Base-by-base conservation (phyloP, 1,140 invertebrate genomes). In the Vanessa tameamea region DNA sequence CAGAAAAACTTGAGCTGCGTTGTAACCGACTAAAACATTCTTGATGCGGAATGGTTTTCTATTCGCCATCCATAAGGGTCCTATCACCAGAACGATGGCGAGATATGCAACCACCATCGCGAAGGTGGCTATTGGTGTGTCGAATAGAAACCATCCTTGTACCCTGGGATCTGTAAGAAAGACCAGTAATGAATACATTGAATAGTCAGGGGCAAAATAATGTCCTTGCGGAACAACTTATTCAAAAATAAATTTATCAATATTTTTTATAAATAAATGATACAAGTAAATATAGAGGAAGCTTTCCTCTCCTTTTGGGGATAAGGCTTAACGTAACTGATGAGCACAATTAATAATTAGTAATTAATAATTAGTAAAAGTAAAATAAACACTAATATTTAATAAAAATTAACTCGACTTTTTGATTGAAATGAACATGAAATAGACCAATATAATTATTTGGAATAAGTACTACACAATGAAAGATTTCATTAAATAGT, bases 81-180 rank as follows among this genome's bases (percentile, higher is more conserved):
- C 98, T 11, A 97, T 88, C 57, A 97, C 94, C 75, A 97, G 94
- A 8, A 98, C 97, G 73, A 96, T 94, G 80, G 96, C 96, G 0
- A 98, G 94, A 85, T 98, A 98, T 5, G 95, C 93, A 11, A 96
- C 87, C 23, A 98, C 97, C 91, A 98, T 96, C 12, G 95, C 89
- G 3, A 98, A 85, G 1, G 98, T 98, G 0, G 97, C 97, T 63
- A 97, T 93, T 0, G 98, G 98, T 47, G 96, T 96, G 70, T 97
- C 95, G 96, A 99, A 98, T 1, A 99, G 91, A 0, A 97, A 96
- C 97, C 98, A 99, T 87, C 97, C 95, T 86, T 95, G 95, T 43
- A 98, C 97, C 78, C 98, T 93, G 3, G 97, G 96, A 94, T 98
- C 98, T 95, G 72, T 50, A 93, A 77, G 89, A 94, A 82, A 77